Conservation (phyloP, 2,888 invertebrate species). For the Emmelina monodactyla region DNA sequence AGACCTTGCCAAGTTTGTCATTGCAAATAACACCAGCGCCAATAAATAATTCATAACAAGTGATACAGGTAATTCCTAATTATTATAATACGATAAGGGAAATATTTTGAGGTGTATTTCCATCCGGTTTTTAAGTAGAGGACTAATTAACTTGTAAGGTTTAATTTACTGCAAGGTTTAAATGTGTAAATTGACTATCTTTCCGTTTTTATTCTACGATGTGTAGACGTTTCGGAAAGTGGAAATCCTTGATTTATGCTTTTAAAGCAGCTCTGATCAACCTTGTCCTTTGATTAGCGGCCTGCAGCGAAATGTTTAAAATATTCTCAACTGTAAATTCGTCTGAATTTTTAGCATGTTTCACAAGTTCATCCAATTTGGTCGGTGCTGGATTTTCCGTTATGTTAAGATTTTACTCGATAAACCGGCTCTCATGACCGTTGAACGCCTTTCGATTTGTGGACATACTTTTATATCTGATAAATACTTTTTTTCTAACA, state of each 20-base stretch:
- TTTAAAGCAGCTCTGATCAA: too few relatives aligned
- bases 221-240: slow-evolving; percentile 52
- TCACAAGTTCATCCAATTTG: neutral
- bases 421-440: neutral
- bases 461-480: too few relatives aligned
- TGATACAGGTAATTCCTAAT: neutral
- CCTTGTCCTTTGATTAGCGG: too few relatives aligned
- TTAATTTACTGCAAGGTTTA: too few relatives aligned
- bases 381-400: slow-evolving; percentile 1
- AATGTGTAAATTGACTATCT: too few relatives aligned
- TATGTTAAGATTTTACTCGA: slow-evolving; percentile 1
- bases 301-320: neutral
- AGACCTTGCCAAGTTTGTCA: slow-evolving; percentile 20
- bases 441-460: neutral
- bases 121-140: too few relatives aligned
- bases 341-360: neutral
- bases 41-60: neutral
- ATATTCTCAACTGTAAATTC: neutral
- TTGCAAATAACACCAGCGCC: neutral
- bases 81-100: too few relatives aligned
- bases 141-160: too few relatives aligned
- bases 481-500: too few relatives aligned
- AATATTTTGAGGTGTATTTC: too few relatives aligned
- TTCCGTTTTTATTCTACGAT: too few relatives aligned
- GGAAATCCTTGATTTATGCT: slow-evolving; percentile 60